Conservation (phyloP, 2,888 invertebrate species). For the Oxystoma pomonae region DNA sequence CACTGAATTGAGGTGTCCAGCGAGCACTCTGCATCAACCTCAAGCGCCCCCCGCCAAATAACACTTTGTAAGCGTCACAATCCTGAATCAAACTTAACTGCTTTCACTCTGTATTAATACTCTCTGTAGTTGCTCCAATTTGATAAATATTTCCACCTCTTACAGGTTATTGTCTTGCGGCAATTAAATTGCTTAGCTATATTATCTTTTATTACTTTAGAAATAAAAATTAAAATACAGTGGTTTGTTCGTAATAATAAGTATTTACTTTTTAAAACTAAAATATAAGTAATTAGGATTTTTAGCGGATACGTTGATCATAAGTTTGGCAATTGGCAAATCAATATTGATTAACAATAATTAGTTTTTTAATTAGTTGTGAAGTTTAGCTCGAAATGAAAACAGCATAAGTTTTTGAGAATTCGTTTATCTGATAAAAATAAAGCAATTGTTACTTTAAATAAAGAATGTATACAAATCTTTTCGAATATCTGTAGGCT, state of each 20-base stretch:
- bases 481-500: slow-evolving; percentile 47
- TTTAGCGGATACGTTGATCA: background rate
- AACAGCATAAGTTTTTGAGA: background rate
- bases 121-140: background rate
- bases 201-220: background rate
- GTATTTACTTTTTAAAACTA: background rate
- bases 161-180: background rate
- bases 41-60: slow-evolving; percentile 38
- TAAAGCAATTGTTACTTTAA: background rate
- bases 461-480: slow-evolving; percentile 44
- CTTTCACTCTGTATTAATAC: background rate
- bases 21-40: slow-evolving; percentile 46
- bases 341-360: background rate
- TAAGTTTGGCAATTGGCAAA: background rate
- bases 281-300: too few relatives aligned
- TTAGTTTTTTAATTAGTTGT: background rate
- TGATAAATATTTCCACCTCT: background rate
- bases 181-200: background rate
- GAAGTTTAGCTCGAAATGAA: background rate
- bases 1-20: slow-evolving; percentile 47
- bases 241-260: background rate
- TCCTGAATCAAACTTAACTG: background rate
- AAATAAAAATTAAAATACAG: background rate
- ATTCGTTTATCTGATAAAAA: background rate
- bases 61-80: background rate